Base-by-base conservation (phyloP, 2,888 invertebrate genomes). In the Melolontha melolontha region DNA sequence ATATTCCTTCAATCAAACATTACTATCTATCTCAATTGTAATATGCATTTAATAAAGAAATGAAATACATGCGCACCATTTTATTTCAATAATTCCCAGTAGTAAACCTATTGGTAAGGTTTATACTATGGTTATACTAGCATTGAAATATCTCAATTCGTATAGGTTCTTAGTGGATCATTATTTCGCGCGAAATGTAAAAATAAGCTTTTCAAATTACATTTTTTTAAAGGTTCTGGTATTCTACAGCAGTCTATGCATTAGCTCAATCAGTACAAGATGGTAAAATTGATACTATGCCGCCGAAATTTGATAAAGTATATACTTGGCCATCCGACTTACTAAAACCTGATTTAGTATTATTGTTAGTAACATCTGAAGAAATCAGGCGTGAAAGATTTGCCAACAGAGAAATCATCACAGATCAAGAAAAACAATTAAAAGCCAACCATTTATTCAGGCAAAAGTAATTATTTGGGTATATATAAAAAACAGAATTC, bases 291-390 rank as follows among this genome's bases (percentile, higher is more conserved):
- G 71, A 75, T 55, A 62, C 49, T n/a, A 71, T 84, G 57, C 82
- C 82, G 11, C 66, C 75, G 22, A 68, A 73, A 70, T 78, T 74
- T 10, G 78, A 80, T 71, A 55, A 72, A 40, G 74, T 82, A 39
- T 85, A 82, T 70, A 67, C 76, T 1, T 86, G 85, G 85, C 86
- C 86, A 0, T 55, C 66, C 0, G 86, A 86, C 77, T 76, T 86
- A 41, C 71, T 84, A 11, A 79, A 81, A 74, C 86, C 86, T 0
- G 81, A 85, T 73, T 73, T 80, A 14, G 81, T 84, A 5, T 69
- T 85, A 10, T 82, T 83, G 64, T 75, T 85, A n/a, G 71, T 79
- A 40, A 84, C 85, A 4, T 79, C 74, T 69, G 86, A 86, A 77
- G 73, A 79, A 16, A 77, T 77, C 10, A 77, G 85, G 40, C 63